Base-by-base conservation (phyloP, 2,888 invertebrate species). In the Orthosia cruda region DNA sequence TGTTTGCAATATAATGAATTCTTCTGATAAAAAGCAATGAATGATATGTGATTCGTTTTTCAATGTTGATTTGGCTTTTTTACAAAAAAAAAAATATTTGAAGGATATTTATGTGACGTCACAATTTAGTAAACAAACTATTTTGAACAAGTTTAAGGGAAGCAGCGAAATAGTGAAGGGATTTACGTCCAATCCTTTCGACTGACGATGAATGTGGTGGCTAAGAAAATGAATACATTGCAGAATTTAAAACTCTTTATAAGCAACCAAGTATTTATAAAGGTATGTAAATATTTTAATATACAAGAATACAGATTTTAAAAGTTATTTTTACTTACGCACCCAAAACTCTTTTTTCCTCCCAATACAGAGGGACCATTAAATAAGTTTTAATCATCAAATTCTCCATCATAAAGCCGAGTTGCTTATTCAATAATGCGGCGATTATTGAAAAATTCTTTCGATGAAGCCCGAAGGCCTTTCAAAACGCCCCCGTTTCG, bases 401-500 rank as follows among this genome's bases (percentile, higher is more conserved):
- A 93, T 93, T 92, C 93, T 76, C 89, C 89, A 77, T 90, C 89
- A 90, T 88, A 85, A 92, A 92, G 92, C 90, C 91, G 91, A 90
- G 90, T 91, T 92, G 91, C 92, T 92, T 93, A 92, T 92, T 92
- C 90, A 92, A 93, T 92, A 93, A 92, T 90, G 88, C 89, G 88
- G 87, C 92, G 91, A 93, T 94, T 93, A 95, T 95, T 92, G 93
- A 89, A 89, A 93, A 93, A 94, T 93, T 93, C 93, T 91, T 92
- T 89, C 83, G 88, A 83, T 84, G 84, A 85, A 83, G 82, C 87
- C 88, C 59, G 85, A 71, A 86, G 83, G 89, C 89, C 84, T 90
- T 90, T 88, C 86, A 81, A 91, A 89, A 86, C 86, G 86, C 78
- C 79, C 77, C 74, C 77, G 78, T 75, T 80, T 87, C 62, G 73